Base-by-base conservation (phyloP, 2,113 vertebrate species). In the Saccopteryx bilineata region DNA sequence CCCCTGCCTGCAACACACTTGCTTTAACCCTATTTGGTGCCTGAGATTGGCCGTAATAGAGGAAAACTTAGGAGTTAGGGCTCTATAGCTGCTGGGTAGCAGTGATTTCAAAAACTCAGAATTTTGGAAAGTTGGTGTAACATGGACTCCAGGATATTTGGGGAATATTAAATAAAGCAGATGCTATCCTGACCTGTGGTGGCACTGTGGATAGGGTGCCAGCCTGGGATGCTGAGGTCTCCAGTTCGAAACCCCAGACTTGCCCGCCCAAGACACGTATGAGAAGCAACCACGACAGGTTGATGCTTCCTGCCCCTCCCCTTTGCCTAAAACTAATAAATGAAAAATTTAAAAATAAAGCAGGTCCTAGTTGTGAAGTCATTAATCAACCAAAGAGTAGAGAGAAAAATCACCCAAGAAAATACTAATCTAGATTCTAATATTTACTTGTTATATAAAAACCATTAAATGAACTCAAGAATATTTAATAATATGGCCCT, bases 371-470 rank as follows among this genome's bases (percentile, higher is more conserved):
- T 74, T 86, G 33, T 11, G 21, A 86, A 93, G 89, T 81, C 28
- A 74, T 8, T 66, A 54, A 74, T 48, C 15, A 58, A 13, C 13
- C 71, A 72, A 48, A 61, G 52, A 82, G 61, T 58, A 24, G 17
- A 14, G 19, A 13, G 1, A 15, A 9, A 78, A 72, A 31, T 60
- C 50, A 72, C 13, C 26, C 60, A 90, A 78, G 9, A 87, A 87
- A 91, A 24, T 80, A 85, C 24, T 71, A 56, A 31, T 48, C 58
- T 85, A 13, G 5, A 65, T 48, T 90, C 39, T 84, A 66, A 93
- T 90, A 87, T 92, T 83, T 61, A 72, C 46, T 84, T 88, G 26
- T 79, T 92, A 60, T 61, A 33, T 88, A 88, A 81, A 94, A 76
- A 66, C 60, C 31, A 54, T 88, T 93, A 66, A 90, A 15, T 88